A percentile compares a stretch with the other conserved stretches of the same genome.
Conservation (phyloP, 2,888 invertebrate species). For the Lymantria dispar region DNA sequence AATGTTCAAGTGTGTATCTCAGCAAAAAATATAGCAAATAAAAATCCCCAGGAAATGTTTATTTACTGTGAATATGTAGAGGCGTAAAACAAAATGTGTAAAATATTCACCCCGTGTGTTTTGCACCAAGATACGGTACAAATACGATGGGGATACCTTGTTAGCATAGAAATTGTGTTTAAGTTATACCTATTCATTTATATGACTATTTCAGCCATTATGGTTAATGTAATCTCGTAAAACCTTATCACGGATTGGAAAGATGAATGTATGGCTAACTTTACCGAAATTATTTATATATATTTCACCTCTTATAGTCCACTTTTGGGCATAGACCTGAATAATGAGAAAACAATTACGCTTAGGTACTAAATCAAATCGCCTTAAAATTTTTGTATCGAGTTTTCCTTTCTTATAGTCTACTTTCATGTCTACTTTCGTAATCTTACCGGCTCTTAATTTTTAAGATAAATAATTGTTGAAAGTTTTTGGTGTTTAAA, state of each 20-base stretch:
- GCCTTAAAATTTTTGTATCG: no score
- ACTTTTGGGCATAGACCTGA: no score
- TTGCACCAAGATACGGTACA: conserved; percentile 46
- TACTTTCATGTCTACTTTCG: no score
- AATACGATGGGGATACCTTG: conserved; percentile 51
- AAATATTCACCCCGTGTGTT: conserved; percentile 53
- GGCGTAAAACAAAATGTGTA: conserved; percentile 45
- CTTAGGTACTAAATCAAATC: no score
- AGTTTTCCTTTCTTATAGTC: no score
- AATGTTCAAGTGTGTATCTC: conserved; percentile 27
- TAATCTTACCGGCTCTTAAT: no score
- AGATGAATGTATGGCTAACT: no score
- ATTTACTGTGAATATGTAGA: conserved; percentile 32
- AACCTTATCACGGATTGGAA: not conserved
- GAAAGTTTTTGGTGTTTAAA: no score
- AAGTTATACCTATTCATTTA: conserved; percentile 27
- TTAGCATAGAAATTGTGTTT: conserved; percentile 55
- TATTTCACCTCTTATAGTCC: no score
- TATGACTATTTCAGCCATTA: conserved; percentile 25
- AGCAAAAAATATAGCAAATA: conserved; percentile 31
- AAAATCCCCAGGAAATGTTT: conserved; percentile 34
- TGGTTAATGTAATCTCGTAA: conserved; percentile 23
- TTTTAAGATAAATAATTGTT: no score
- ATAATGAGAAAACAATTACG: no score
- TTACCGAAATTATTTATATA: no score